Base-by-base conservation (phyloP, 2,797 vertebrate species). In the Chiroxiphia lanceolata region DNA sequence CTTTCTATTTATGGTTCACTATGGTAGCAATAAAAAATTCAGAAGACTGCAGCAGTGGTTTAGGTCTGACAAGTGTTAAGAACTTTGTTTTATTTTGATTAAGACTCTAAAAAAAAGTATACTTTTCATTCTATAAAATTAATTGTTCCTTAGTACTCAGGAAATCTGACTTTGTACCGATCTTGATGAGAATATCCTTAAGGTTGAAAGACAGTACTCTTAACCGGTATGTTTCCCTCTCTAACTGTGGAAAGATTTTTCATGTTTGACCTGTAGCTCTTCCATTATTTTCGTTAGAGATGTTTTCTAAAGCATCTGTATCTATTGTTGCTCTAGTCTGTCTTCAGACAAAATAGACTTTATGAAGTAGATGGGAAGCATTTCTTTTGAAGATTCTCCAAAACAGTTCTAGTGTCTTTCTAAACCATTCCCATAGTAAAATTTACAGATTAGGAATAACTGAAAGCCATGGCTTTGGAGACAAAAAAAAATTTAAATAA, bases 141-240 rank as follows among this genome's bases (percentile, higher is more conserved):
- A 50, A 31, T 53, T 90, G 21, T 82, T 90, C 50, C 18, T 13
- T 81, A 42, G 17, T 54, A 71, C 33, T 83, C 48, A 20, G 45
- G 31, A 69, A 77, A 44, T 68, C 33, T 84, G 63, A 54, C 31
- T 76, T 93, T 56, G 6, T 80, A 36, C 18, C 2, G 0, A 4
- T 80, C 6, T 85, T 80, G 17, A 15, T 79, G 64, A 85, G n/a
- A 69, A 33, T 80, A 40, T 68, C 57, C 71, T 75, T 92, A 87
- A 94, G 72, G 91, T 89, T 96, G 89, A 91, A 95, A 93, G 89
- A 44, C 71, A 77, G 71, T 92, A 10, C 7, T 53, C 12, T 27
- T 45, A 48, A 64, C 89, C 95, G 83, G 13, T 87, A 14, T 61
- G 26, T 87, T 92, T 80, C 33, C 17, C 85, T 85, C 42, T 88